Base-by-base conservation (phyloP, 2,113 vertebrate species). In the Centropus unirufus region DNA sequence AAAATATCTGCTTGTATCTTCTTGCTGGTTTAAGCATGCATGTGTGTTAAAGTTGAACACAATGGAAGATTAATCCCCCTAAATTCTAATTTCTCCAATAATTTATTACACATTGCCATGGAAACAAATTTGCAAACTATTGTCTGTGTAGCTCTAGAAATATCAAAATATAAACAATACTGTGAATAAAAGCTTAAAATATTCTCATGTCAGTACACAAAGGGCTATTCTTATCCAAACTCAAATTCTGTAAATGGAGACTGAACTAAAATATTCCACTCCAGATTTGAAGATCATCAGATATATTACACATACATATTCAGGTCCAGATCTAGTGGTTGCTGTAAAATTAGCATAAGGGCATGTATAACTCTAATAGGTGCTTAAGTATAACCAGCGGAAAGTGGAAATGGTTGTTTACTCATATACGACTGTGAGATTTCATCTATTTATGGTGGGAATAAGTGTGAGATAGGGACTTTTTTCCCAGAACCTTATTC, bases 401-500 rank as follows among this genome's bases (percentile, higher is more conserved):
- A 94, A 83, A 87, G 86, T 26, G n/a, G 64, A 68, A 94, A 63
- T 61, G 80, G 66, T 26, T 93, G 73, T 59, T 57, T 85, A 32
- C 0, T 1, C 49, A 17, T 5, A 36, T 8, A 76, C 69, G 29
- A 73, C 90, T 83, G 86, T 78, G 85, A 74, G 66, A 84, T 87
- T 81, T 24, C 72, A 89, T 72, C 79, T 69, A 17, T 57, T 78
- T 73, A 18, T 13, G 44, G 40, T 27, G 32, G 42, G 51, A 49
- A 20, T 3, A 92, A 64, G n/a, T 0, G 0, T 11, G 19, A 0
- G 4, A 40, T 2, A 14, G 10, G 9, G 52, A 7, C 27, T 44
- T 55, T 42, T 30, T 18, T 22, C 5, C 36, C 5, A 3, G 11
- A 84, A 85, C 3, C 7, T 55, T 44, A 26, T 74, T 49, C 47